phyloP scores from a whole-genome alignment of 2,888 invertebrate species.

The Plebejus anna region DNA sequence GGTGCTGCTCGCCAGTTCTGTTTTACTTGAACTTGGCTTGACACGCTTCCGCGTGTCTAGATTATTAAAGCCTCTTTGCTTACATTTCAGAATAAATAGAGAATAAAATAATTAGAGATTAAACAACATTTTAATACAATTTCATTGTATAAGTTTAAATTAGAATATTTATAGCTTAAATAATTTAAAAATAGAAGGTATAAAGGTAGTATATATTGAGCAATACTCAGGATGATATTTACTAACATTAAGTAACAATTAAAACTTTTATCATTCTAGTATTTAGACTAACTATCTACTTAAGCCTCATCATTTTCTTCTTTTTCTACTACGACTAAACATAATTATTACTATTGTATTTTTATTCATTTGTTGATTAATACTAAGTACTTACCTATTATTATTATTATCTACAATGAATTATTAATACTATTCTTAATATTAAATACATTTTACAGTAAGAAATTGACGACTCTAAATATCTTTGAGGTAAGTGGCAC shows the following conservation, averaged over 20 bases:
- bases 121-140: slow-evolving; percentile 5
- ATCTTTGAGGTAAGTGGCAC: slow-evolving; percentile 27
- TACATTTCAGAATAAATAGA: not conserved
- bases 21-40: too few species aligned
- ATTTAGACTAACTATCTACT: not conserved
- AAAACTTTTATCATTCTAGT: not conserved
- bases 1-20: too few species aligned
- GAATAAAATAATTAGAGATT: not conserved
- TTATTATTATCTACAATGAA: not conserved
- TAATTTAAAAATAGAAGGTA: not conserved
- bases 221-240: not conserved
- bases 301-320: too few species aligned
- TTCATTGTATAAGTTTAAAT: not conserved
- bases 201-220: not conserved
- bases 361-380: too few species aligned
- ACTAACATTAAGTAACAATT: not conserved
- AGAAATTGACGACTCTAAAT: not conserved
- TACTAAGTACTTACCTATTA: too few species aligned
- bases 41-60: too few species aligned
- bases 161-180: not conserved
- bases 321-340: too few species aligned
- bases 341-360: too few species aligned
- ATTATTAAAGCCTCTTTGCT: slow-evolving; percentile 6
- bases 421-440: not conserved
- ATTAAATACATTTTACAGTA: not conserved